Base-by-base conservation (phyloP, 1,140 invertebrate genomes). In the Lepidurus arcticus region DNA sequence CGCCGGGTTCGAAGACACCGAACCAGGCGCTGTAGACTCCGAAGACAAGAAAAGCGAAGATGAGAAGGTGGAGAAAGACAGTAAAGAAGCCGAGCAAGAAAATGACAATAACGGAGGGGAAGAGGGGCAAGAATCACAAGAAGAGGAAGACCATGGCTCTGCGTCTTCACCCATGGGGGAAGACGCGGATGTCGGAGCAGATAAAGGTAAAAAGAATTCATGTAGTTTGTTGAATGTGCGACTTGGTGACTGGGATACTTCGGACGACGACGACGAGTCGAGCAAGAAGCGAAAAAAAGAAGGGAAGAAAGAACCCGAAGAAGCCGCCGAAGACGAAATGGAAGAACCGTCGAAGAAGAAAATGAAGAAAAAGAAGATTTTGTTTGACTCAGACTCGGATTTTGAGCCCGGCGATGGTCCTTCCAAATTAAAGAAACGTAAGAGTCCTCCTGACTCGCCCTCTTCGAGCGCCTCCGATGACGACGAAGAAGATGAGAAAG, bases 311-410 rank as follows among this genome's bases (percentile, higher is more conserved):
- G 76, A 78, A 77, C 73, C 81, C 74, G 77, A 78, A 74, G 47
- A 77, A 79, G 76, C 34, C 42, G 75, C 78, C 21, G 80, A 80
- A 21, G 82, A 84, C 42, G 80, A 82, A n/a, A 82, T 83, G 21
- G 80, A 80, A 26, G 74, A 76, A 44, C 78, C 76, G 16, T 73
- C 75, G 13, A 77, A 73, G 42, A 65, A 75, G 34, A 73, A 53
- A 26, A 78, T 80, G 26, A 79, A 79, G 78, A 78, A 80, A 81
- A 45, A 53, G 16, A 75, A 10, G 13, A 43, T 78, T 45, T 42
- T 75, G 42, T 76, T 80, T 9, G 78, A 81, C 42, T 81, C 80
- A 1, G 81, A 81, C 73, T 82, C 81, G 1, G 81, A 82, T 74
- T 81, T 82, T 73, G 76, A 78, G 75, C 44, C 76, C 11, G 73